Evolutionary conservation across 1,140 invertebrate genomes (phyloP).

Genomic region (Drosophila bocki): DNA sequence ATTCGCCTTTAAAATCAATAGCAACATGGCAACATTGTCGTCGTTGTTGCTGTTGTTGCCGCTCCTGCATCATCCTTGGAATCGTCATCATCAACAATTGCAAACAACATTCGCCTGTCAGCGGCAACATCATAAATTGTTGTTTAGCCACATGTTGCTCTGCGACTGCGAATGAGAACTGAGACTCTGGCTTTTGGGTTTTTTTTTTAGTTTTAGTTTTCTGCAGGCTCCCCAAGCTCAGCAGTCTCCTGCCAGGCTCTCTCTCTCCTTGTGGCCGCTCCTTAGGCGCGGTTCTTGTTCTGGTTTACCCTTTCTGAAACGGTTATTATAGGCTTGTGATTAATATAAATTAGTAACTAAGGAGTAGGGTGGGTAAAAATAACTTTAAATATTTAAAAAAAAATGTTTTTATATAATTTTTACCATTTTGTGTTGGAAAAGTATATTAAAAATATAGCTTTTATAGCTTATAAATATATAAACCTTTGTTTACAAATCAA

Average conservation of each 20-base stretch:
- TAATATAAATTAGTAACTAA: not conserved
- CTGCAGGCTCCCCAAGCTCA: constrained; percentile 15
- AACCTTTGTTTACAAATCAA: too few relatives aligned
- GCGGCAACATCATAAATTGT: constrained; percentile 84
- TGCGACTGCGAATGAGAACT: constrained; percentile 28
- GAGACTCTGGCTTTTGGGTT: constrained; percentile 8
- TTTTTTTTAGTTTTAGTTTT: not conserved
- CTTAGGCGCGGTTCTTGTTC: constrained; percentile 17
- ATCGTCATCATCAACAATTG: constrained; percentile 82
- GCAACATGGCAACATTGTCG: constrained; percentile 45
- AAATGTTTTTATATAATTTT: not conserved
- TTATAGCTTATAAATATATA: too few relatives aligned
- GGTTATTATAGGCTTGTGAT: not conserved
- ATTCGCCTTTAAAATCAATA: constrained; percentile 65
- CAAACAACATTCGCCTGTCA: constrained; percentile 83
- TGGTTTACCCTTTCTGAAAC: constrained; percentile 2
- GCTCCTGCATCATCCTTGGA: constrained; percentile 75
- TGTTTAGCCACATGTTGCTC: constrained; percentile 82
- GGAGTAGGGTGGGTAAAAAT: not conserved
- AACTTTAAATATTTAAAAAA: not conserved
- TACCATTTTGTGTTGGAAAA: too few relatives aligned
- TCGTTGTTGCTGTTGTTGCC: constrained; percentile 24
- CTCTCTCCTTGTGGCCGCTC: constrained; percentile 6
- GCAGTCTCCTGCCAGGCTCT: constrained; percentile 9
- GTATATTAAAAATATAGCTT: too few relatives aligned